phyloP scores from a whole-genome alignment of 2,113 vertebrate genomes.

The Stigmatopora argus region DNA sequence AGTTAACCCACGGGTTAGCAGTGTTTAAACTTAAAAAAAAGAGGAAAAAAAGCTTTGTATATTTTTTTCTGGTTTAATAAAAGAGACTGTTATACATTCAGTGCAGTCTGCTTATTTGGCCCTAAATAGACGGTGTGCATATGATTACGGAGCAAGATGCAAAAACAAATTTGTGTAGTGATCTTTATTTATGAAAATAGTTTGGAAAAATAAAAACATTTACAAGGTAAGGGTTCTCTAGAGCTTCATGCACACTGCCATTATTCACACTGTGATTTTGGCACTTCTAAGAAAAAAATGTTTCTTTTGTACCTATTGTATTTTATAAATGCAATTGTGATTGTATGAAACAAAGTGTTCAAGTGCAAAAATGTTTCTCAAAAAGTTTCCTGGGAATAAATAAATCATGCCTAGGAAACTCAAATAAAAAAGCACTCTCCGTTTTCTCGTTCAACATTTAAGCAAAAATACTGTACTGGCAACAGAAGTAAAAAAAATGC shows the following conservation, averaged over 20 bases:
- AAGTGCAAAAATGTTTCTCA: constrained; percentile 9
- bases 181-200: constrained; percentile 63
- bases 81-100: constrained; percentile 71
- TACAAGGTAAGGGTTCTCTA: constrained; percentile 19
- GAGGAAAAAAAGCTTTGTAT: constrained; percentile 69
- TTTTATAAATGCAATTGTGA: not conserved
- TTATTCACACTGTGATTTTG: constrained; percentile 36
- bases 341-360: constrained; percentile 7
- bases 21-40: constrained; percentile 56
- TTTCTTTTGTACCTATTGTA: not conserved
- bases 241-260: constrained; percentile 18
- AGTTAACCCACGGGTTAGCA: constrained; percentile 69
- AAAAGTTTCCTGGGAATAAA: not conserved
- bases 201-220: constrained; percentile 29
- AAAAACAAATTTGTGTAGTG: not conserved
- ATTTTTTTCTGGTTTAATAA: constrained; percentile 79
- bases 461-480: constrained; percentile 17
- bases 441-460: constrained; percentile 1
- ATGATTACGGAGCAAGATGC: not conserved
- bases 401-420: not conserved
- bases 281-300: constrained; percentile 40
- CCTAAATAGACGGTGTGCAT: not conserved
- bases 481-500: not conserved
- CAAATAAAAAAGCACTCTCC: constrained; percentile 1
- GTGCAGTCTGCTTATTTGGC: not conserved